Evolutionary conservation across 1,140 invertebrate species (phyloP).

Genomic region (Venturia canescens): DNA sequence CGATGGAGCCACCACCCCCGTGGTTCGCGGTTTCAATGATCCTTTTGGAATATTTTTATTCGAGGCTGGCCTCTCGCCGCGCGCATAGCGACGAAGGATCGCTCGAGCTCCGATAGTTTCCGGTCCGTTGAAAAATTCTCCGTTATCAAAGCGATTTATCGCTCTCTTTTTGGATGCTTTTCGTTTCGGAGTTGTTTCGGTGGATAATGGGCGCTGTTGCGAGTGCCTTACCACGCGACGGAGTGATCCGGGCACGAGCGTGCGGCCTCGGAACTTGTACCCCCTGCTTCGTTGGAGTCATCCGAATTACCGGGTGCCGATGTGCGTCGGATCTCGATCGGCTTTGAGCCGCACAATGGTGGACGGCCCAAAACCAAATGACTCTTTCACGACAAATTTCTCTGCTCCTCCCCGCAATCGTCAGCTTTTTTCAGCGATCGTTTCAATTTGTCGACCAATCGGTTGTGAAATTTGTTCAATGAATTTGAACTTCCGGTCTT

Average conservation of each 20-base stretch:
- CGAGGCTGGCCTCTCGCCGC: no score
- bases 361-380: slow-evolving; percentile 73
- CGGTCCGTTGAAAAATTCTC: no score
- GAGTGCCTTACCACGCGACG: slow-evolving; percentile 56
- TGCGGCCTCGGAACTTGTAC: slow-evolving; percentile 54
- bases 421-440: slow-evolving; percentile 83
- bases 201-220: no score
- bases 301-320: slow-evolving; percentile 66
- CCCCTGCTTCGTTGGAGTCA: slow-evolving; percentile 53
- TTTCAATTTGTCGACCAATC: slow-evolving; percentile 89
- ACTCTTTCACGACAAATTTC: slow-evolving; percentile 75
- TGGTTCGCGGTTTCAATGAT: no score
- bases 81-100: no score
- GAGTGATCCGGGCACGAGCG: slow-evolving; percentile 69
- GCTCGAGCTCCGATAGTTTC: no score
- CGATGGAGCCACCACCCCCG: no score
- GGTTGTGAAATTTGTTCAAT: slow-evolving; percentile 89
- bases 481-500: slow-evolving; percentile 80
- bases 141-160: no score
- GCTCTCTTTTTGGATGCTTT: not conserved
- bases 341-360: slow-evolving; percentile 71
- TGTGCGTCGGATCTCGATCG: slow-evolving; percentile 72
- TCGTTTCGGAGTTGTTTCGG: not conserved
- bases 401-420: slow-evolving; percentile 78
- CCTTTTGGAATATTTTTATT: no score